Conservation (phyloP, 2,113 vertebrate genomes). For the Uria aalge region DNA sequence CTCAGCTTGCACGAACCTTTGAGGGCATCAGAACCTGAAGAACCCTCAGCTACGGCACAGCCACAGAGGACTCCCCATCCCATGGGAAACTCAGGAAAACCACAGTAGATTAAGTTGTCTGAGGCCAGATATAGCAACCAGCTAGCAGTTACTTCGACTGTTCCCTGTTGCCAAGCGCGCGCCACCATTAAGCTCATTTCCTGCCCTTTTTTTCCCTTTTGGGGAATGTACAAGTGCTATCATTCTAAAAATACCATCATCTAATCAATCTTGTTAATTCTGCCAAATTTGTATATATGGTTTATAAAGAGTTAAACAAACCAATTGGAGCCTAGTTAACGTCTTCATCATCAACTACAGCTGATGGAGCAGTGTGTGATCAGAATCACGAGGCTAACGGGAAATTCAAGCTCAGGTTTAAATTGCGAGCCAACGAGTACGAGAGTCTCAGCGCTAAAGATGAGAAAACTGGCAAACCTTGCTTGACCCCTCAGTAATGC, state of each 20-base stretch:
- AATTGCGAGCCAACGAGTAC: not conserved
- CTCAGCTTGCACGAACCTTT: not conserved
- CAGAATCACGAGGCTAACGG: not conserved
- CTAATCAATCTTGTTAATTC: not conserved
- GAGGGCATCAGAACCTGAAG: not conserved
- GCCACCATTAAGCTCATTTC: not conserved
- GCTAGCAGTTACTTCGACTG: fast-evolving
- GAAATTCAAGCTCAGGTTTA: not conserved
- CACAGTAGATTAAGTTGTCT: not conserved
- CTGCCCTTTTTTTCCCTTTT: not conserved
- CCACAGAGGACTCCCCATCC: not conserved
- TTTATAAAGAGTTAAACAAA: not conserved
- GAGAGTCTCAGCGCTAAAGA: not conserved
- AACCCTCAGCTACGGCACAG: not conserved
- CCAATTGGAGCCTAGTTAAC: not conserved
- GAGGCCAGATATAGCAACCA: not conserved
- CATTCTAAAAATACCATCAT: not conserved
- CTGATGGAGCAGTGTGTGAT: not conserved
- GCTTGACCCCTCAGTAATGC: not conserved
- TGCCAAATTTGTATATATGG: not conserved
- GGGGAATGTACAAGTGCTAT: not conserved
- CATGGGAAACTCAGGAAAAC: not conserved
- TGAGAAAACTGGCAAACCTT: not conserved
- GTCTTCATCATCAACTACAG: not conserved
- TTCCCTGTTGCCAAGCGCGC: not conserved